A percentile compares a stretch with the other conserved stretches of the same genome.
Evolutionary conservation across 1,140 invertebrate genomes (phyloP).

Genomic region (Bombus breviceps): DNA sequence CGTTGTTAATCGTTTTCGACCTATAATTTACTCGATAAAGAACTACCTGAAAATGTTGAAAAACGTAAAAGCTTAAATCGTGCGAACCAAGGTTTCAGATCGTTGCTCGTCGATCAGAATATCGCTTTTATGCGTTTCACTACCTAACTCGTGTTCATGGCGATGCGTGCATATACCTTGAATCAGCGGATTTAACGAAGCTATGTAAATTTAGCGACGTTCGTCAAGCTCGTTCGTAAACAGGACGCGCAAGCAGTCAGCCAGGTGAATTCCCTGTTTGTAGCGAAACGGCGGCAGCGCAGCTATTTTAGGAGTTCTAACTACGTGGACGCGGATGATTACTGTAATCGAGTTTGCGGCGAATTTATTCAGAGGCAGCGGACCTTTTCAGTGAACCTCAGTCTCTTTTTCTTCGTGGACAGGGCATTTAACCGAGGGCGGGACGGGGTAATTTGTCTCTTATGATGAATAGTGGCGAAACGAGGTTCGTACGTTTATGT

Average conservation of each 20-base stretch:
- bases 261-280: not conserved
- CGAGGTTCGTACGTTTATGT: slow-evolving; percentile 41
- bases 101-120: not conserved
- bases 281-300: not conserved
- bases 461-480: slow-evolving; percentile 38
- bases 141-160: no score
- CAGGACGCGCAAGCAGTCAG: no score
- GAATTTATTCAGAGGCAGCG: slow-evolving; percentile 30
- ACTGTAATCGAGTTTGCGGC: slow-evolving; percentile 37
- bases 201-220: slow-evolving; percentile 24
- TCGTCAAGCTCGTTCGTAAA: slow-evolving; percentile 1
- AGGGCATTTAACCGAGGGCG: slow-evolving; percentile 29
- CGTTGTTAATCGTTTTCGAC: not conserved
- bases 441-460: slow-evolving; percentile 28
- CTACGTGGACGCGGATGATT: slow-evolving; percentile 16
- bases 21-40: not conserved
- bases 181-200: no score
- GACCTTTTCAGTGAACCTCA: slow-evolving; percentile 20
- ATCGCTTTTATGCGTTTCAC: not conserved
- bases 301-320: slow-evolving; percentile 23
- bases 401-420: slow-evolving; percentile 7
- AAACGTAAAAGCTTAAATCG: not conserved
- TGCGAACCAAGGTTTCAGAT: not conserved
- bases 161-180: no score
- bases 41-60: not conserved